phyloP scores from a whole-genome alignment of 2,888 invertebrate species.

The Saturnia pavonia region DNA sequence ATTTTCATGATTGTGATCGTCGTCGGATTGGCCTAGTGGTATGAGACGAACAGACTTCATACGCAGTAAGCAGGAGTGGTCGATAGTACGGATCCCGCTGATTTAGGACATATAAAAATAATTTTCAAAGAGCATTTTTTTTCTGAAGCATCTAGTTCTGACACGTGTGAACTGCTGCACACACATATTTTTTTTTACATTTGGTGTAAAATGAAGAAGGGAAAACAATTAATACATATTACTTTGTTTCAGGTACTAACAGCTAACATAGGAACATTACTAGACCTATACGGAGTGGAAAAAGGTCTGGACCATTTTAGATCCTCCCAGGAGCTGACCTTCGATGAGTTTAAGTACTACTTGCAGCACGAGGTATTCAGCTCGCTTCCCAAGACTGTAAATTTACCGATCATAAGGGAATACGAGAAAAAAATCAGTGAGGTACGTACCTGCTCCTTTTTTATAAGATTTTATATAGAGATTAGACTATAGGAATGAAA shows the following conservation, averaged over 20 bases:
- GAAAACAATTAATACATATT: background rate
- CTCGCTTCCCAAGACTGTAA: slow-evolving; percentile 83
- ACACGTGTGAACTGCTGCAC: no score
- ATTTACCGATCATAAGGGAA: slow-evolving; percentile 79
- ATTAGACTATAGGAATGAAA: no score
- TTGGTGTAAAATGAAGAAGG: background rate
- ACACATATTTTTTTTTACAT: background rate
- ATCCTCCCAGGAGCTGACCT: slow-evolving; percentile 85
- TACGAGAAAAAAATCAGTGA: slow-evolving; percentile 87
- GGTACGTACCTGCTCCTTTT: slow-evolving; percentile 65
- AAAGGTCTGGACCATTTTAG: slow-evolving; percentile 89
- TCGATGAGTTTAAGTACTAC: slow-evolving; percentile 89
- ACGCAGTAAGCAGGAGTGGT: no score
- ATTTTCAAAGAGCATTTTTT: no score
- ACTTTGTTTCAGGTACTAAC: slow-evolving; percentile 85
- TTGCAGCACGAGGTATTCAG: slow-evolving; percentile 88
- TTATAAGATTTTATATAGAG: slow-evolving; percentile 15
- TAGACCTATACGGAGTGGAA: slow-evolving; percentile 90
- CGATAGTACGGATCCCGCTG: no score
- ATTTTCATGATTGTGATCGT: no score
- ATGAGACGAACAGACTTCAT: no score
- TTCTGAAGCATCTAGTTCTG: no score
- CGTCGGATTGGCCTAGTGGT: no score
- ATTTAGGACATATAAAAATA: no score
- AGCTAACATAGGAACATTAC: slow-evolving; percentile 89